A percentile compares a stretch with the other conserved stretches of the same genome.
These are phyloP conservation scores for Irena cyanogastra DNA, from an alignment of 2,113 vertebrate species.

Conservation along the genomic window DNA sequence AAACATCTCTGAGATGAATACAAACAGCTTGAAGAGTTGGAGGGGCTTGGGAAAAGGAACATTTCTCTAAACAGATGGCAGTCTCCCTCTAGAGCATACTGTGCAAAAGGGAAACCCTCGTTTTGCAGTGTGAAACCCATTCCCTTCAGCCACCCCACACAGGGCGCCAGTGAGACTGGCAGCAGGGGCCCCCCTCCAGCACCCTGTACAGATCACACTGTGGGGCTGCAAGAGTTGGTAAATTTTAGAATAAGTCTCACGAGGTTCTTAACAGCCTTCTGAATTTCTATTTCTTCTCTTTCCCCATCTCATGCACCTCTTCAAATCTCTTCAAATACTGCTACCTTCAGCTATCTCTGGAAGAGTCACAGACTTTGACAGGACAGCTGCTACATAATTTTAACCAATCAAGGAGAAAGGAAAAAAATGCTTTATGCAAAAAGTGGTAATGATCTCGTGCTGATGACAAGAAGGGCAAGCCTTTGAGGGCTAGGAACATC, in stretches of 20 bases:
- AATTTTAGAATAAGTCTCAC: neutral
- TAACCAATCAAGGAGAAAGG: neutral
- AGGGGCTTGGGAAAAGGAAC: neutral
- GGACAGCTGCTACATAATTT: neutral
- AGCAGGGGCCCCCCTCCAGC: neutral
- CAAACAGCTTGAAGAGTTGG: neutral
- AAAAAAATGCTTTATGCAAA: neutral
- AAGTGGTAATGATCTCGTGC: neutral
- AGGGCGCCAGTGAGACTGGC: neutral
- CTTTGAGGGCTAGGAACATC: neutral
- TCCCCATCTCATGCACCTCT: neutral
- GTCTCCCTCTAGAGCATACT: neutral
- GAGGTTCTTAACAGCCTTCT: neutral
- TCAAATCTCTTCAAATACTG: neutral
- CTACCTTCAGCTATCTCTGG: neutral
- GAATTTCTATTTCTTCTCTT: neutral
- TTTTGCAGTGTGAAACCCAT: neutral
- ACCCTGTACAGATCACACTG: neutral
- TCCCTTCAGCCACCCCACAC: neutral
- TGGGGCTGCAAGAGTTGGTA: neutral
- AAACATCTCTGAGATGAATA: neutral
- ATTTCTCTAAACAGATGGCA: neutral
- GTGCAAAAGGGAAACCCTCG: neutral
- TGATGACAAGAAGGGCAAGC: neutral
- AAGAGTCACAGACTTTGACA: neutral